A percentile compares a stretch with the other conserved stretches of the same genome.
Conservation (phyloP, 2,888 invertebrate species). For the Euphydryas editha region DNA sequence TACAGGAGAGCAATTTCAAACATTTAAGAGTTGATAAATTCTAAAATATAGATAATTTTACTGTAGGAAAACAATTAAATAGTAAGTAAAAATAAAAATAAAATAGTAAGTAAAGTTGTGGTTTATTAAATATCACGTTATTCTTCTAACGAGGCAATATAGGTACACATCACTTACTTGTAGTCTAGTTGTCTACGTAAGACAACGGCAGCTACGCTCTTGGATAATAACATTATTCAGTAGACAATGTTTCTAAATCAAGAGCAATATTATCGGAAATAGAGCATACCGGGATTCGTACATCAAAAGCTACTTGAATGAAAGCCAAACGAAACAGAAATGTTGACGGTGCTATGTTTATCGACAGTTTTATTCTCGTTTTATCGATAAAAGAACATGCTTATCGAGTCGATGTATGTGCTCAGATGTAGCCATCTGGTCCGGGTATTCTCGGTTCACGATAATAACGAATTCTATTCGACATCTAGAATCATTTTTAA, state of each 20-base stretch:
- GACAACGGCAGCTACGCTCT: no score
- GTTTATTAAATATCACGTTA: no score
- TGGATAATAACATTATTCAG: not conserved
- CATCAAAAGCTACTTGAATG: conserved; percentile 50
- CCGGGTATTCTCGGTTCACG: conserved; percentile 13
- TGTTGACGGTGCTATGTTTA: conserved; percentile 50
- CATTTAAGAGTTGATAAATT: no score
- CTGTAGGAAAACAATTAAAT: no score
- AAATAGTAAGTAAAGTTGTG: no score
- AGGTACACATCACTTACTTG: no score
- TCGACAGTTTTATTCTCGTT: conserved; percentile 53
- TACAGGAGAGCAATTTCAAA: no score
- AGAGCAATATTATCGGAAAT: conserved; percentile 30
- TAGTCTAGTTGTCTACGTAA: no score
- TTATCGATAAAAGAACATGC: conserved; percentile 59
- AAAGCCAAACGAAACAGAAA: conserved; percentile 59
- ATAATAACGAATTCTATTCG: no score
- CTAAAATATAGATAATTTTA: no score
- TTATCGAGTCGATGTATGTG: conserved; percentile 50
- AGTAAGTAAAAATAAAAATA: no score
- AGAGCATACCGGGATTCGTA: conserved; percentile 24
- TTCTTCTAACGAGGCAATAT: no score
- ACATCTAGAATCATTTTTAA: not conserved
- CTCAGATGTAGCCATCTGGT: conserved; percentile 22
- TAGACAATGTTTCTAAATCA: conserved; percentile 25